Evolutionary conservation across 2,113 vertebrate species (phyloP).

Genomic region (Alces alces): DNA sequence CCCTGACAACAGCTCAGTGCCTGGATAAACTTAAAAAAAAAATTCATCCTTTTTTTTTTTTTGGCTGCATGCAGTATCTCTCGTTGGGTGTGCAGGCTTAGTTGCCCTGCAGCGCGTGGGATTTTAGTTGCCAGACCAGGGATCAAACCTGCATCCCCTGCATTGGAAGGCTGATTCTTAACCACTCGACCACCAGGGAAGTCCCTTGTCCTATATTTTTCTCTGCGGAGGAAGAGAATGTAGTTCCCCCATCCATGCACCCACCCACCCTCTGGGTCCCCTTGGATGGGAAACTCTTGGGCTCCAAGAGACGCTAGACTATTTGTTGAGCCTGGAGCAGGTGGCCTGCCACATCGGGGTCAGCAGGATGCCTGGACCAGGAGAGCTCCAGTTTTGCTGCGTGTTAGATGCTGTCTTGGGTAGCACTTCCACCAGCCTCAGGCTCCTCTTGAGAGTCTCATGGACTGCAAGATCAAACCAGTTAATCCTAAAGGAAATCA

Average conservation of each 20-base stretch:
- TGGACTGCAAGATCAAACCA: not conserved
- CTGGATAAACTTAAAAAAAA: not conserved
- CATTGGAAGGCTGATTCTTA: not conserved
- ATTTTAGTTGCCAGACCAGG: not conserved
- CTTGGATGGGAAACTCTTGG: not conserved
- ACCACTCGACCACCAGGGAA: not conserved
- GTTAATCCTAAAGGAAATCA: not conserved
- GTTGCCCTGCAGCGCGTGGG: not conserved
- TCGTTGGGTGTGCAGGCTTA: not conserved
- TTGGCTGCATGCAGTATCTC: not conserved
- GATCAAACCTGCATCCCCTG: not conserved
- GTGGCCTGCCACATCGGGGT: not conserved
- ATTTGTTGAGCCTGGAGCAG: not conserved
- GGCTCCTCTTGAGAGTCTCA: not conserved
- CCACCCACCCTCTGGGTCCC: rapidly evolving
- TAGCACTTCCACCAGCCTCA: not conserved
- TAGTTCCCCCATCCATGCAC: not conserved
- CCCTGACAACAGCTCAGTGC: not conserved
- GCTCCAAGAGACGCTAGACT: not conserved
- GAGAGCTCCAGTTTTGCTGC: not conserved
- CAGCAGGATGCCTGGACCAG: not conserved
- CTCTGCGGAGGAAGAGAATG: not conserved
- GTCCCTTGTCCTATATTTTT: not conserved
- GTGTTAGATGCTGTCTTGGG: not conserved
- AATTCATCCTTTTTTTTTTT: not conserved